A percentile compares a stretch with the other conserved stretches of the same genome.
Evolutionary conservation across 2,113 vertebrate species (phyloP).

Genomic region (Craseonycteris thonglongyai): DNA sequence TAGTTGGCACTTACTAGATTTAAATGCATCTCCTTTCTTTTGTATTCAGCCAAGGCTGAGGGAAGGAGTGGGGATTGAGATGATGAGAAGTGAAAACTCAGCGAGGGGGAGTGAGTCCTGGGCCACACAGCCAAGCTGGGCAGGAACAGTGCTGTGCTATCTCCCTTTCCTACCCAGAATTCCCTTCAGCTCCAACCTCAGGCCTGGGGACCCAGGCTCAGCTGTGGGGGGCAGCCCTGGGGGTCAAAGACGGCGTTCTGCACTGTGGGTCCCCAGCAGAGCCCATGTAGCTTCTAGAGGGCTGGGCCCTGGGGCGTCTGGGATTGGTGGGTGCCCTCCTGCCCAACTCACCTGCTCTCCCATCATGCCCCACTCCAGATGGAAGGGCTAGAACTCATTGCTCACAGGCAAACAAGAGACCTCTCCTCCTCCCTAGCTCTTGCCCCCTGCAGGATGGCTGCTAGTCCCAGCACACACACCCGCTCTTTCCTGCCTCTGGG

Average conservation of each 20-base stretch:
- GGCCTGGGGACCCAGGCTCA: fast-evolving
- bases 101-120: fast-evolving
- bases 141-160: fast-evolving
- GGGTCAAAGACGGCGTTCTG: background rate
- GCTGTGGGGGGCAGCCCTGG: background rate
- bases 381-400: background rate
- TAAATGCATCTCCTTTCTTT: background rate
- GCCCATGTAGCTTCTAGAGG: background rate
- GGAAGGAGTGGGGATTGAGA: background rate
- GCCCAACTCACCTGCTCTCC: background rate
- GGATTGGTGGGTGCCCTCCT: background rate
- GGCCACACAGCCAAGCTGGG: background rate
- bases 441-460: background rate
- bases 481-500: too few relatives aligned
- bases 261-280: background rate
- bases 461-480: fast-evolving
- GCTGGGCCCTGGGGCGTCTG: fast-evolving
- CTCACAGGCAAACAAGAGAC: fast-evolving
- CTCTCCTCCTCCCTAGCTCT: too few relatives aligned
- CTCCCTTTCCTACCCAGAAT: fast-evolving
- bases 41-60: background rate
- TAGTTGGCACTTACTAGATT: background rate
- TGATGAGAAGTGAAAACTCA: background rate
- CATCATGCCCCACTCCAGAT: fast-evolving
- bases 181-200: background rate